A percentile compares a stretch with the other conserved stretches of the same genome.
These are phyloP conservation scores for Podabrus alpinus DNA, from an alignment of 2,888 invertebrate species.

Conservation along the genomic window DNA sequence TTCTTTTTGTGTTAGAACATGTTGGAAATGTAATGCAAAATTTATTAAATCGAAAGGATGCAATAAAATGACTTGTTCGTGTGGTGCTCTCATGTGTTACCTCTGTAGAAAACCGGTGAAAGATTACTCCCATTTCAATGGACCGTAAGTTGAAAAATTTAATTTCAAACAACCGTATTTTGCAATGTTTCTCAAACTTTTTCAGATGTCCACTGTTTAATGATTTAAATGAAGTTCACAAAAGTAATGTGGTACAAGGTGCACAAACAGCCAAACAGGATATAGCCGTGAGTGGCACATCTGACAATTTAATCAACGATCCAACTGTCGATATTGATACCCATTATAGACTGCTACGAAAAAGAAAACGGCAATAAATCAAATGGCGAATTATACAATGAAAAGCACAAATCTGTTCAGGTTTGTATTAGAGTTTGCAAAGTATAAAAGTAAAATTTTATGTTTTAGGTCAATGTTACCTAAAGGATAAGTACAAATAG, in stretches of 20 bases:
- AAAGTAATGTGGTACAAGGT: slow-evolving; percentile 40
- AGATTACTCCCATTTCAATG: slow-evolving; percentile 57
- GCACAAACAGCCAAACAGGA: slow-evolving; percentile 46
- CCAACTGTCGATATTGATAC: slow-evolving; percentile 34
- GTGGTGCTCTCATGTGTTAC: slow-evolving; percentile 57
- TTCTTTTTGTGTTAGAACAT: slow-evolving; percentile 44
- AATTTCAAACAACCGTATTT: too few relatives aligned
- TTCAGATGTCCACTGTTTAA: slow-evolving; percentile 47
- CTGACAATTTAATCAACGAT: slow-evolving; percentile 45
- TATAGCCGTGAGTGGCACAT: slow-evolving; percentile 40
- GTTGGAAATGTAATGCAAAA: slow-evolving; percentile 49
- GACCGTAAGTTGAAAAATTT: slow-evolving; percentile 9
- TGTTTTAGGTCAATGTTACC: not conserved
- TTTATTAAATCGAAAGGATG: slow-evolving; percentile 57
- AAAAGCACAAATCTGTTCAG: not conserved
- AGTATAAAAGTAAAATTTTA: not conserved
- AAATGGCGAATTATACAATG: not conserved
- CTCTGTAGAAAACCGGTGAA: slow-evolving; percentile 53
- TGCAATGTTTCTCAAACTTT: too few relatives aligned
- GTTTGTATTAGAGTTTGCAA: not conserved
- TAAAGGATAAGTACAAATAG: not conserved
- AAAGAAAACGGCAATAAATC: not conserved
- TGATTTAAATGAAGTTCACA: slow-evolving; percentile 42
- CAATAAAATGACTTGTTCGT: slow-evolving; percentile 58
- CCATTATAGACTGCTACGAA: slow-evolving; percentile 1